Evolutionary conservation across 2,888 invertebrate genomes (phyloP).

Genomic region (Antheraea assamensis): DNA sequence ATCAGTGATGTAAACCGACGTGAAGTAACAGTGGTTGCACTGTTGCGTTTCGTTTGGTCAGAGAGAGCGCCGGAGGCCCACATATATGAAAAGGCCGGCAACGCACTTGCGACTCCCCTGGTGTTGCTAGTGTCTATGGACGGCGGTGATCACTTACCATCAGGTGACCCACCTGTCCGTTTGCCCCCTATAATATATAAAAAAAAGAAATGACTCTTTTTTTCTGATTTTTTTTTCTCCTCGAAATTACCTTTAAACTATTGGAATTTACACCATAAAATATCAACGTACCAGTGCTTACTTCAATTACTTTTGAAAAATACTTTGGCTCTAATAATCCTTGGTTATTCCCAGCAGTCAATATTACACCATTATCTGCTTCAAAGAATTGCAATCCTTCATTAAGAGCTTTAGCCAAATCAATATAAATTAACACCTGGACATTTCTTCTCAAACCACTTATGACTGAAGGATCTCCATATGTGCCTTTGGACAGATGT

Average conservation of each 20-base stretch:
- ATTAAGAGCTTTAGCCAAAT: slow-evolving; percentile 82
- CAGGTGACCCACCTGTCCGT: no score
- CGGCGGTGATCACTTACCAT: no score
- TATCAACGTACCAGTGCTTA: slow-evolving; percentile 49
- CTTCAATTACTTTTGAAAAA: slow-evolving; percentile 84
- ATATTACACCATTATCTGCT: slow-evolving; percentile 89
- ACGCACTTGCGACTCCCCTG: no score
- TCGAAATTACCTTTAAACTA: not conserved
- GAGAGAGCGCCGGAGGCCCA: no score
- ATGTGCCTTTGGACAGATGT: slow-evolving; percentile 86
- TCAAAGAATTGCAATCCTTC: slow-evolving; percentile 86
- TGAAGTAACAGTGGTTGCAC: no score
- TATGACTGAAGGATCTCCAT: slow-evolving; percentile 74
- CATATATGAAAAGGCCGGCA: no score
- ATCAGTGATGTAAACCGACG: no score
- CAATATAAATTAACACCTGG: slow-evolving; percentile 86
- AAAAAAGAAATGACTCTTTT: no score
- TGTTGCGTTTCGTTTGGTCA: no score
- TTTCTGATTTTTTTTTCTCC: no score
- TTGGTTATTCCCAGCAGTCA: slow-evolving; percentile 84
- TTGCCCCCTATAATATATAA: no score
- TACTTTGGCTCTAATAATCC: slow-evolving; percentile 85
- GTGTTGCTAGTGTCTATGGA: no score
- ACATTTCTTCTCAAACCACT: slow-evolving; percentile 85
- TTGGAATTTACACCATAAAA: not conserved